Percentiles rank a stretch among this genome's conserved stretches.
Evolutionary conservation across 2,888 invertebrate species (phyloP).

Genomic region (Cheiracanthium punctorium): DNA sequence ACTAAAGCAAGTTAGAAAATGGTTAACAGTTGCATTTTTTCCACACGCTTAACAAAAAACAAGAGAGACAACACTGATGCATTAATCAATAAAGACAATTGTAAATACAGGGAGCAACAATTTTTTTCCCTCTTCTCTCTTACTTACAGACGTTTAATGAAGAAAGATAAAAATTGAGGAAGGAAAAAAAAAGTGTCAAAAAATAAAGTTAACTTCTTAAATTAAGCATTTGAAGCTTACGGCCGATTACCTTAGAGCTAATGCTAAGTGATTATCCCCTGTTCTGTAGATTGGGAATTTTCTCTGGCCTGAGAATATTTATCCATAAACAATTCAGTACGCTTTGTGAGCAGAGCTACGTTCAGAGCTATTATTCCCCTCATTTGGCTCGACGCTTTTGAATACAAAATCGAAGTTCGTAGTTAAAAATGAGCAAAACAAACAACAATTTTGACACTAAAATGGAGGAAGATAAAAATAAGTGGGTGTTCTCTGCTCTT

Average conservation of each 20-base stretch:
- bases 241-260: constrained; percentile 51
- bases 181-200: too few species aligned
- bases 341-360: not conserved
- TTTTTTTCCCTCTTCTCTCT: not conserved
- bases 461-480: not conserved
- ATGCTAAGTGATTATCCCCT: constrained; percentile 42
- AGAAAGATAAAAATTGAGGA: constrained; percentile 16
- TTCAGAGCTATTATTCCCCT: constrained; percentile 28
- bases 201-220: constrained; percentile 39
- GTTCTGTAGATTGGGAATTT: not conserved
- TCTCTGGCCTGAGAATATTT: not conserved
- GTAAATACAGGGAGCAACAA: not conserved
- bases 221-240: constrained; percentile 49
- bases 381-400: constrained; percentile 19
- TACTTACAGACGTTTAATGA: constrained; percentile 1
- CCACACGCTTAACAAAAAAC: not conserved
- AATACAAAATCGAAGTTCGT: constrained; percentile 28
- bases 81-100: constrained; percentile 19
- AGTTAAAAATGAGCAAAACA: constrained; percentile 29
- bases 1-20: constrained; percentile 12
- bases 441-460: constrained; percentile 19
- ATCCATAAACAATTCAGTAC: constrained; percentile 36
- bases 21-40: constrained; percentile 12
- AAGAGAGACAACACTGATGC: not conserved
- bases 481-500: not conserved